A percentile compares a stretch with the other conserved stretches of the same genome.
Evolutionary conservation across 2,797 vertebrate genomes (phyloP).

Genomic region (Chrosomus eos): DNA sequence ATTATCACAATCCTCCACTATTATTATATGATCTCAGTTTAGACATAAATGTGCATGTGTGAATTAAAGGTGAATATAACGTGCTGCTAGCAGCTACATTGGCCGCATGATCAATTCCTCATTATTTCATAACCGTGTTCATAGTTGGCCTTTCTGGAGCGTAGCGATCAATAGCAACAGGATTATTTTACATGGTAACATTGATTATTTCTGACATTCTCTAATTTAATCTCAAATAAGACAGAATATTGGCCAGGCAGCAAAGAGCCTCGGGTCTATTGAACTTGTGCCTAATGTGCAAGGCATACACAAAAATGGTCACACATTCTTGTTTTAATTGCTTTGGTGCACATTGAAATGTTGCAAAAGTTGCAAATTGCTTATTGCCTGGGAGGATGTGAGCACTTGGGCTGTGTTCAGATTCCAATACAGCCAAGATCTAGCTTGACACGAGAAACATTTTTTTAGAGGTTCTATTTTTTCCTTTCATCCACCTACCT

Average conservation of each 20-base stretch:
- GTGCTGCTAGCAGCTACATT: constrained; percentile 33
- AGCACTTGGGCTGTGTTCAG: constrained; percentile 26
- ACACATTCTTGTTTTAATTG: constrained; percentile 52
- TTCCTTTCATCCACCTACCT: constrained; percentile 13
- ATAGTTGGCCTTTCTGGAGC: constrained; percentile 57
- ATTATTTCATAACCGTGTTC: constrained; percentile 57
- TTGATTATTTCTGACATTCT: constrained; percentile 55
- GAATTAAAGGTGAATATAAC: constrained; percentile 30
- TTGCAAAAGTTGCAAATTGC: constrained; percentile 36
- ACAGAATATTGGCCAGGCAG: constrained; percentile 29
- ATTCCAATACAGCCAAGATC: constrained; percentile 1
- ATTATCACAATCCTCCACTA: not conserved
- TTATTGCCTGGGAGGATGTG: constrained; percentile 34
- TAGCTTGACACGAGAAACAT: constrained; percentile 23
- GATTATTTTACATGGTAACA: constrained; percentile 58
- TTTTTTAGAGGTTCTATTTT: constrained; percentile 14
- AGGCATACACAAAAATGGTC: constrained; percentile 33
- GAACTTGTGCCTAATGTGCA: constrained; percentile 42
- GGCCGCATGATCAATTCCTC: constrained; percentile 55
- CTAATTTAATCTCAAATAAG: constrained; percentile 57
- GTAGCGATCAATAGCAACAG: constrained; percentile 57
- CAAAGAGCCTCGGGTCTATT: constrained; percentile 40
- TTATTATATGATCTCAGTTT: constrained; percentile 1
- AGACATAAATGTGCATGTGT: constrained; percentile 8
- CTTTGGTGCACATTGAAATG: constrained; percentile 29